Base-by-base conservation (phyloP, 1,140 invertebrate species). In the Cyclargus thomasi region DNA sequence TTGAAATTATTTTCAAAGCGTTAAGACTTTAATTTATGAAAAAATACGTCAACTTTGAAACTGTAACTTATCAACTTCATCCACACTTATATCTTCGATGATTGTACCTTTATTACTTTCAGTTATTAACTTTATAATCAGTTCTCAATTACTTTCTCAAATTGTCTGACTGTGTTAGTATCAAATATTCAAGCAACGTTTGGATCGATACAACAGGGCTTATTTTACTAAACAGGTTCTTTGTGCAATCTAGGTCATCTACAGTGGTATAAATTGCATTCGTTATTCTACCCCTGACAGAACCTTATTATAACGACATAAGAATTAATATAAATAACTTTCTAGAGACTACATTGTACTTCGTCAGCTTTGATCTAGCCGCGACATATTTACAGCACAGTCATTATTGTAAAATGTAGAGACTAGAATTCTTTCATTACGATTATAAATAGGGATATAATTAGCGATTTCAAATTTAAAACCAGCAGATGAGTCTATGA, bases 221-320 rank as follows among this genome's bases (percentile, higher is more conserved):
- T 64, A 55, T 55, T 55, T 17, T 17, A 55, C 53, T 20, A 55
- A 55, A 55, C 53, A 7, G 18, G 53, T 55, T 55, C 53, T 55
- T 55, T 55, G 16, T n/a, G 1, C 53, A 20, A 55, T 55, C 53
- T 55, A 20, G 53, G 53, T 55, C 53, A 17, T 55, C 18, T 55
- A 20, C 18, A 55, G 18, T 55, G 53, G 18, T 55, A 55, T 55
- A 59, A 59, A 59, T 8, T 59, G 55, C 10, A 55, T 17, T n/a
- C n/a, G n/a, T n/a, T 55, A n/a, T 16, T n/a, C 3, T 53, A 53
- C 2, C 29, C 29, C 29, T 29, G 29, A 8, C 29, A 29, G 29
- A 29, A 29, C 29, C 29, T 29, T 29, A 29, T 29, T 0, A 4
- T 8, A 6, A 29, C 5, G 2, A 29, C 29, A 29, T 5, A 29